phyloP scores from a whole-genome alignment of 2,797 vertebrate genomes.

The Pantherophis vulpinus region DNA sequence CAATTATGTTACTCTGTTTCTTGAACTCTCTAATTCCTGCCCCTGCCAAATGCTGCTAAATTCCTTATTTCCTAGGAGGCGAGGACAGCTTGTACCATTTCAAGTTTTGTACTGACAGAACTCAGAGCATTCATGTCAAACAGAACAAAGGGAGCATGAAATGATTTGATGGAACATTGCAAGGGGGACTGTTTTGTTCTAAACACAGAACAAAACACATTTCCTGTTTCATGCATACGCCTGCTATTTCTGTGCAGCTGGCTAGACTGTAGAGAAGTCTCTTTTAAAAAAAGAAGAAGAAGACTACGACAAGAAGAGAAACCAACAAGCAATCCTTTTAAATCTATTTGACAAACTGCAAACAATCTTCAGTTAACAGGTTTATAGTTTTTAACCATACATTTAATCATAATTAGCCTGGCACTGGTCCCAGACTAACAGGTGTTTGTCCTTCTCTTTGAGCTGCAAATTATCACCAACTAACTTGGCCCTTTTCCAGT shows the following conservation, averaged over 20 bases:
- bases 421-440: conserved; percentile 32
- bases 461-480: conserved; percentile 7
- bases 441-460: conserved; percentile 26
- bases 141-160: neutral
- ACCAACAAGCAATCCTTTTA: conserved; percentile 2
- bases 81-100: neutral
- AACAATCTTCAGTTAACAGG: conserved; percentile 27
- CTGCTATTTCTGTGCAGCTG: neutral
- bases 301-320: neutral
- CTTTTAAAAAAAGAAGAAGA: neutral
- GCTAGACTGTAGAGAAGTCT: neutral
- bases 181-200: neutral
- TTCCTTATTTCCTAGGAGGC: neutral
- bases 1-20: neutral
- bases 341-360: conserved; percentile 14
- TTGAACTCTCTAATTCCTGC: neutral
- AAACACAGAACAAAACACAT: neutral
- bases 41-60: neutral
- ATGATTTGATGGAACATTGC: neutral
- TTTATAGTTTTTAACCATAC: conserved; percentile 32
- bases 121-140: neutral
- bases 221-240: neutral
- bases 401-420: conserved; percentile 36
- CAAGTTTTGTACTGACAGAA: neutral
- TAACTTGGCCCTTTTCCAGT: conserved; percentile 15